Percentiles rank a stretch among this genome's conserved stretches.
phyloP scores from a whole-genome alignment of 1,140 invertebrate genomes.

The Pachypeltis micranthus region DNA sequence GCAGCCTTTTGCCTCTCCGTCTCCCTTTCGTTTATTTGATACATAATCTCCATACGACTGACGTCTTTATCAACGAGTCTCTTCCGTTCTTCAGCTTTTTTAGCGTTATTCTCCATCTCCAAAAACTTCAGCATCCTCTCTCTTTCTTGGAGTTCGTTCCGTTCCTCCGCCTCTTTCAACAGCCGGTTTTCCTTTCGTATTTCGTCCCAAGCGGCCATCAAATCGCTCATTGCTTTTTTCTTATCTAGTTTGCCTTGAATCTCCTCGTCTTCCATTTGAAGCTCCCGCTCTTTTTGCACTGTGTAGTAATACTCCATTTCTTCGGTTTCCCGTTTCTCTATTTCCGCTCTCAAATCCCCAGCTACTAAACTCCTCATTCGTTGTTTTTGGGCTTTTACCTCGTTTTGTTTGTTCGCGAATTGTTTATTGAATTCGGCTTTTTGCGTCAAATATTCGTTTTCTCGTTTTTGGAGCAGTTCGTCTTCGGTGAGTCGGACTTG shows the following conservation, averaged over 20 bases:
- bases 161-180: neutral
- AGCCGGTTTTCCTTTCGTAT: neutral
- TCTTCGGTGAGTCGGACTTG: neutral
- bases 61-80: neutral
- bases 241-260: neutral
- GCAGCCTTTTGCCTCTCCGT: neutral
- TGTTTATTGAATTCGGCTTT: neutral
- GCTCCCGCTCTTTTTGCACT: neutral
- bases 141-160: neutral
- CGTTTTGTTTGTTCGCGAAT: neutral
- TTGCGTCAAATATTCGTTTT: neutral
- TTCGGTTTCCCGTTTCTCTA: neutral
- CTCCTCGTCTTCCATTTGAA: neutral
- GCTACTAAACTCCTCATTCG: neutral
- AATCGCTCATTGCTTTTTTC: neutral
- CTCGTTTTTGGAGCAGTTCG: neutral
- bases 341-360: neutral
- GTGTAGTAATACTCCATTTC: slow-evolving; percentile 4
- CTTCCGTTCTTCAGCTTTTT: neutral
- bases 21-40: neutral
- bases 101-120: neutral
- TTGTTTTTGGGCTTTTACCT: neutral
- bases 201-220: neutral
- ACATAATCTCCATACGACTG: neutral
- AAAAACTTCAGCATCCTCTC: neutral